Percentiles rank a stretch among this genome's conserved stretches.
phyloP scores from a whole-genome alignment of 2,797 vertebrate species.

The Loris lydekkerianus region DNA sequence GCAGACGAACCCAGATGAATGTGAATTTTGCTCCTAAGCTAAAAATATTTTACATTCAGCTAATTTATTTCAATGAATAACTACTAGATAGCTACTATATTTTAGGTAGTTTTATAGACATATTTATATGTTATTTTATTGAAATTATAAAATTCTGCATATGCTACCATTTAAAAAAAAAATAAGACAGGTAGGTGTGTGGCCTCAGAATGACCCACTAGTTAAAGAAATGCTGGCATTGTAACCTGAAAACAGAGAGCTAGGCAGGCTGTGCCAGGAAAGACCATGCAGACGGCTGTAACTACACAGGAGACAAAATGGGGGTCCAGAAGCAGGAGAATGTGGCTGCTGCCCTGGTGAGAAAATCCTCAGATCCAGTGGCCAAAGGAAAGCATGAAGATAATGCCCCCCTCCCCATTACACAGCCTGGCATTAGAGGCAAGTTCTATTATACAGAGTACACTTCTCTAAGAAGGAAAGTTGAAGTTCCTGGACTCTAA shows the following conservation, averaged over 20 bases:
- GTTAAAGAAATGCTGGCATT: background rate
- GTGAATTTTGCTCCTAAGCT: slow-evolving; percentile 57
- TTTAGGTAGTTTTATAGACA: slow-evolving; percentile 36
- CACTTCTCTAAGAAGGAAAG: background rate
- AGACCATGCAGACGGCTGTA: background rate
- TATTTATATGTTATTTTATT: slow-evolving; percentile 42
- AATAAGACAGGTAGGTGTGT: background rate
- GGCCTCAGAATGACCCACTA: slow-evolving; percentile 35
- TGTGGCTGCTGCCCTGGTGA: background rate
- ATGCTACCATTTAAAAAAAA: background rate
- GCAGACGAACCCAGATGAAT: background rate
- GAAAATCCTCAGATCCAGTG: background rate
- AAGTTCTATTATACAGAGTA: background rate
- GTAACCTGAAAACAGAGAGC: background rate
- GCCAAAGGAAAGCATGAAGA: background rate
- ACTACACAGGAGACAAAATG: background rate
- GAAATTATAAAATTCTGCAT: background rate
- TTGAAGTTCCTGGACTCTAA: background rate
- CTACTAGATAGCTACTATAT: background rate
- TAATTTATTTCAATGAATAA: slow-evolving; percentile 61
- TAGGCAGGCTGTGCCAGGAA: background rate
- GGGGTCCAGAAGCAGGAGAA: background rate
- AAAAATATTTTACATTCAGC: slow-evolving; percentile 56
- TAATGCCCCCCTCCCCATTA: background rate
- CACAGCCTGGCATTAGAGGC: background rate